Conservation (phyloP, 2,113 vertebrate genomes). For the Empidonax traillii region DNA sequence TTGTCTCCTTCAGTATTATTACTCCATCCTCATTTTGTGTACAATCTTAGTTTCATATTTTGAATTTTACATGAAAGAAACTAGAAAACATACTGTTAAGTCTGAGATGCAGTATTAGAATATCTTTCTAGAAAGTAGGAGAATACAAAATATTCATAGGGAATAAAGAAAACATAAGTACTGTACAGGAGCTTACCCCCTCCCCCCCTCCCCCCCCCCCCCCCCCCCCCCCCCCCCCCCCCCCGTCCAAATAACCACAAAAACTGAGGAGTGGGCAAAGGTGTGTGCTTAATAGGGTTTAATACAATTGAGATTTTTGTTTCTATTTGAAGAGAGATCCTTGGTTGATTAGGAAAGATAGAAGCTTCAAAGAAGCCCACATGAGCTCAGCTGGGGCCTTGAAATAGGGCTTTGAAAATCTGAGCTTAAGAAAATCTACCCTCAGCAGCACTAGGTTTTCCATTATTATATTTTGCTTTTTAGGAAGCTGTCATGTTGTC, state of each 20-base stretch:
- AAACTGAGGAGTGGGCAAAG: neutral
- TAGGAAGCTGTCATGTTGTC: constrained; percentile 15
- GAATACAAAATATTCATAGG: neutral
- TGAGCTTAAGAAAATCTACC: neutral
- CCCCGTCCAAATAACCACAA: neutral
- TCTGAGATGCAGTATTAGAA: neutral
- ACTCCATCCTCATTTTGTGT: neutral
- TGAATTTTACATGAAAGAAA: neutral
- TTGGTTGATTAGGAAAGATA: neutral
- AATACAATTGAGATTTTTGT: neutral
- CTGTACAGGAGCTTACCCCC: neutral
- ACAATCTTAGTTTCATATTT: neutral
- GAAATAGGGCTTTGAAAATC: constrained; percentile 35
- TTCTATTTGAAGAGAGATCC: neutral
- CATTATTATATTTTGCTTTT: neutral
- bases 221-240: fast-evolving
- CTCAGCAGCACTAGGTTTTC: neutral
- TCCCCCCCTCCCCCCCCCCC: fast-evolving
- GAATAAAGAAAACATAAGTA: neutral
- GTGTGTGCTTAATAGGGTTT: neutral
- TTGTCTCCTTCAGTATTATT: neutral
- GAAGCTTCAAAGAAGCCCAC: constrained; percentile 17
- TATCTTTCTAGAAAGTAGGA: neutral
- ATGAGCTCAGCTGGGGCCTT: neutral
- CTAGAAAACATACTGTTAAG: neutral